These are phyloP conservation scores for Paraplagusia blochii DNA, from an alignment of 2,113 vertebrate genomes.

Conservation along the genomic window DNA sequence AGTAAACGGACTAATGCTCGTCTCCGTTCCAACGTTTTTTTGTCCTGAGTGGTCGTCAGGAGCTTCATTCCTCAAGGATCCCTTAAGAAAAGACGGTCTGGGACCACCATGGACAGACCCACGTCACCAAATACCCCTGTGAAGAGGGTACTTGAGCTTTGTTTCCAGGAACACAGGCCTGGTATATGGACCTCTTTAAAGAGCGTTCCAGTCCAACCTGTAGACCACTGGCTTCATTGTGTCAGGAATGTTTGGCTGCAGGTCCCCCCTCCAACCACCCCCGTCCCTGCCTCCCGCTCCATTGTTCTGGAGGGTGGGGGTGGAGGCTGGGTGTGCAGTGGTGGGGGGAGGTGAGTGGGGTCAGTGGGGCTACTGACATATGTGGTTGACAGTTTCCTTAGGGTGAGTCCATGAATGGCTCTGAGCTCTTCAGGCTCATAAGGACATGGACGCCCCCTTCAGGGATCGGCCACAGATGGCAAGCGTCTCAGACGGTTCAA, in stretches of 20 bases:
- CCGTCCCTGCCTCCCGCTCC: constrained; percentile 17
- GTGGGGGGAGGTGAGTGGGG: constrained; percentile 51
- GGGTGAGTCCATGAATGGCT: constrained; percentile 49
- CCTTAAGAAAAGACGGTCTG: constrained; percentile 39
- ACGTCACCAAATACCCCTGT: constrained; percentile 17
- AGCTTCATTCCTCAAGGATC: constrained; percentile 44
- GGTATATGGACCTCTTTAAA: constrained; percentile 51
- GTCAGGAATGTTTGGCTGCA: constrained; percentile 71
- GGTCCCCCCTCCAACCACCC: constrained; percentile 53
- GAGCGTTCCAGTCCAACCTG: constrained; percentile 66
- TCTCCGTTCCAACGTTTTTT: too few relatives aligned
- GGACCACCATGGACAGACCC: constrained; percentile 5
- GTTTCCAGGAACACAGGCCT: constrained; percentile 25
- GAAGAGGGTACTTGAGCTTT: constrained; percentile 39
- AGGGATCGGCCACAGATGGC: not conserved
- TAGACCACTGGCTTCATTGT: constrained; percentile 59
- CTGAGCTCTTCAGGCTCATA: constrained; percentile 57
- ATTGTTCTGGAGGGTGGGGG: constrained; percentile 63
- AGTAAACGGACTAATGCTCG: too few relatives aligned
- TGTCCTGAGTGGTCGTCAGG: constrained; percentile 15
- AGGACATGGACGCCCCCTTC: constrained; percentile 35
- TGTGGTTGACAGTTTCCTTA: constrained; percentile 73
- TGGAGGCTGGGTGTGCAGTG: constrained; percentile 61
- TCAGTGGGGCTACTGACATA: constrained; percentile 70
- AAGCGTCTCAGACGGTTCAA: not conserved